phyloP scores from a whole-genome alignment of 1,140 invertebrate species.

The Papilio machaon region DNA sequence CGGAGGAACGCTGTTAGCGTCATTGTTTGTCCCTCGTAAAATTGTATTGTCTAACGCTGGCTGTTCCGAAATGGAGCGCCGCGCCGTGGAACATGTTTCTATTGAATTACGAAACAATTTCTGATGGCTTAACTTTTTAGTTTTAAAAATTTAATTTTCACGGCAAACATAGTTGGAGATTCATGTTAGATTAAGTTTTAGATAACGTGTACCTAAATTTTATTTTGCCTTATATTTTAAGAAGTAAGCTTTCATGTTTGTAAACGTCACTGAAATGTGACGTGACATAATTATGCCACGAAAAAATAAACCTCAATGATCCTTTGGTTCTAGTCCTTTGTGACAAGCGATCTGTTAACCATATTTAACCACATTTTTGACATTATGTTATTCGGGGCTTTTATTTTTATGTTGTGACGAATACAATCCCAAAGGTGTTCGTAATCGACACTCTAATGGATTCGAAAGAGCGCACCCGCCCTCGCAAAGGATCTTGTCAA shows the following conservation, averaged over 20 bases:
- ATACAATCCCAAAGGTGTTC: slow-evolving; percentile 43
- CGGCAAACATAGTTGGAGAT: not conserved
- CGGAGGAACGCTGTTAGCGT: slow-evolving; percentile 42
- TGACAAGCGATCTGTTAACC: not conserved
- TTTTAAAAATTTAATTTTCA: slow-evolving; percentile 41
- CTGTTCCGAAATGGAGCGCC: slow-evolving; percentile 23
- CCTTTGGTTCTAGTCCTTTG: not conserved
- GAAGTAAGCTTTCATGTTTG: no score
- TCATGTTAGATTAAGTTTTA: not conserved
- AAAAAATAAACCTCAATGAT: no score
- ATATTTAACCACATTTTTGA: not conserved
- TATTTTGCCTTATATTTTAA: no score
- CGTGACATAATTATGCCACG: no score
- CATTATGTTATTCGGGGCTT: not conserved
- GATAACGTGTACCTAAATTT: not conserved
- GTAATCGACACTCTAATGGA: slow-evolving; percentile 64
- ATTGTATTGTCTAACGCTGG: slow-evolving; percentile 44
- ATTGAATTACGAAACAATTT: slow-evolving; percentile 41
- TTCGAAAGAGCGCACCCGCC: slow-evolving; percentile 43
- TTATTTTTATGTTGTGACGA: slow-evolving; percentile 41
- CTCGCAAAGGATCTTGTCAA: slow-evolving; percentile 55
- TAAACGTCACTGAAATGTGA: no score
- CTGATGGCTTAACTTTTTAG: slow-evolving; percentile 27
- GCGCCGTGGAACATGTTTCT: slow-evolving; percentile 4
- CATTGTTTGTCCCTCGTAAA: slow-evolving; percentile 50